Evolutionary conservation across 2,113 vertebrate genomes (phyloP).

Genomic region (Dicaeum eximium): DNA sequence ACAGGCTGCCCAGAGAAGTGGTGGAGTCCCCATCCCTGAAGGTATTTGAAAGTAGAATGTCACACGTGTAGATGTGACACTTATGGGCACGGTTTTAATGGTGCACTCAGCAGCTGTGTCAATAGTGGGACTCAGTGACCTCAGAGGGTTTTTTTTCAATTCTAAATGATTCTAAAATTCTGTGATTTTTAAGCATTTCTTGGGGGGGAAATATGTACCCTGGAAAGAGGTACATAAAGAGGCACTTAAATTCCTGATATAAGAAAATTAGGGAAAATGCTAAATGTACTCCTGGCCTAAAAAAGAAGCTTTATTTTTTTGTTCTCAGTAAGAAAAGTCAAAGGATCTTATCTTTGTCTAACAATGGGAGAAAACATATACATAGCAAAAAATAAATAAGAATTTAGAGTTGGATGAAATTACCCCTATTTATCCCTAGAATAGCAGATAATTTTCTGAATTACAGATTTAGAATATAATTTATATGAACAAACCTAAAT

Average conservation of each 20-base stretch:
- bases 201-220: rapidly evolving
- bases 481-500: not conserved
- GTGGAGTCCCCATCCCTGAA: no score
- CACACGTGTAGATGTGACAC: not conserved
- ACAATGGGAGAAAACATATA: not conserved
- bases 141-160: not conserved
- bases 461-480: not conserved
- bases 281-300: not conserved
- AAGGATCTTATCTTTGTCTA: not conserved
- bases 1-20: not conserved
- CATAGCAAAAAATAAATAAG: not conserved
- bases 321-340: not conserved
- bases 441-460: not conserved
- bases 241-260: not conserved
- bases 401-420: not conserved
- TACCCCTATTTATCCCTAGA: not conserved
- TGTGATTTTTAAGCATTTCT: not conserved
- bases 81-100: rapidly evolving
- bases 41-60: not conserved
- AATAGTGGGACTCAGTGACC: not conserved
- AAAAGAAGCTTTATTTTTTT: not conserved
- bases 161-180: not conserved
- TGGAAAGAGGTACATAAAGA: not conserved
- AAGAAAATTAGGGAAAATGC: not conserved
- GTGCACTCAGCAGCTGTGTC: not conserved